Percentiles rank a stretch among this genome's conserved stretches.
Evolutionary conservation across 2,888 invertebrate species (phyloP).

Genomic region (Cosmorhoe ocellata): DNA sequence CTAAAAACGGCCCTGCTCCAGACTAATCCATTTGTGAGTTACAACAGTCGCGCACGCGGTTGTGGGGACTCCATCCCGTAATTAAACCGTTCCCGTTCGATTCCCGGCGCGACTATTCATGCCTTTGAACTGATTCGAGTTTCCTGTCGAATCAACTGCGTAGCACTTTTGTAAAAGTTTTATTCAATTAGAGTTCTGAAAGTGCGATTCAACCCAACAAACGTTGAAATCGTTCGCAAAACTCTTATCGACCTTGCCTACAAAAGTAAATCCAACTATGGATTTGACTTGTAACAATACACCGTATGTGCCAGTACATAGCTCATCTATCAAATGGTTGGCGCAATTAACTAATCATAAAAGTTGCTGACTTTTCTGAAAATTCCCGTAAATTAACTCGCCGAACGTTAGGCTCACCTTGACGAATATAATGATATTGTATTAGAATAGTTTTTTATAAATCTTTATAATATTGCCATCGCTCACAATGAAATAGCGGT

Average conservation of each 20-base stretch:
- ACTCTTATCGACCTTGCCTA: constrained; percentile 11
- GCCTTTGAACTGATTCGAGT: constrained; percentile 32
- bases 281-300: constrained; percentile 21
- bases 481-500: no score
- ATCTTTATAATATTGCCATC: no score
- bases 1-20: constrained; percentile 39
- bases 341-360: no score
- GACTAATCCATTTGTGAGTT: constrained; percentile 74
- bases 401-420: no score
- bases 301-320: not conserved
- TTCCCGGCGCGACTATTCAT: constrained; percentile 22
- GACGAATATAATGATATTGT: no score
- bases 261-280: constrained; percentile 20
- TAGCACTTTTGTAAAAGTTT: constrained; percentile 5
- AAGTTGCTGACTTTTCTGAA: no score
- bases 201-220: no score
- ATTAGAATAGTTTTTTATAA: no score
- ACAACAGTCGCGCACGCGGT: constrained; percentile 43
- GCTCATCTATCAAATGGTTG: not conserved
- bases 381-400: no score
- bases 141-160: constrained; percentile 24
- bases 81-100: constrained; percentile 50
- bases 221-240: not conserved
- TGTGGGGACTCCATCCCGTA: constrained; percentile 64
- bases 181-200: constrained; percentile 8